Percentiles rank a stretch among this genome's conserved stretches.
Conservation (phyloP, 2,797 vertebrate genomes). For the Champsocephalus esox region DNA sequence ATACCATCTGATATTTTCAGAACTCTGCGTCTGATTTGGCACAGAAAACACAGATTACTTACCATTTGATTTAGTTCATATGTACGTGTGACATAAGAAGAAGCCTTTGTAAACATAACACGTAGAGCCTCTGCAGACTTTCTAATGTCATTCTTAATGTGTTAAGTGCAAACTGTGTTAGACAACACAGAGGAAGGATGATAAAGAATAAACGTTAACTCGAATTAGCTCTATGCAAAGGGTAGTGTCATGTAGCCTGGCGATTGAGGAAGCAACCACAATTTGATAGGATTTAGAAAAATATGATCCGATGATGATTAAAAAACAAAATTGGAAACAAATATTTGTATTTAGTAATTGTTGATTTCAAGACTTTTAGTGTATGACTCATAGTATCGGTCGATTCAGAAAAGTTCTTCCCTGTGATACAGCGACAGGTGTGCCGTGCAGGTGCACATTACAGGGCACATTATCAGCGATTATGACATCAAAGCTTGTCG, state of each 20-base stretch:
- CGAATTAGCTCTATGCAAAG: slow-evolving; percentile 29
- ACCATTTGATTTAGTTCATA: slow-evolving; percentile 7
- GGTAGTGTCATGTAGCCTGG: slow-evolving; percentile 7
- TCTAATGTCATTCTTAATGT: neutral
- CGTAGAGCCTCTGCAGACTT: neutral
- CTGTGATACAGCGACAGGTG: slow-evolving; percentile 7
- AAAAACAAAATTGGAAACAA: no score
- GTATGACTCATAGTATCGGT: neutral
- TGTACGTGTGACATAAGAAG: neutral
- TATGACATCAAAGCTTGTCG: slow-evolving; percentile 55
- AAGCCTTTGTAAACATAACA: neutral
- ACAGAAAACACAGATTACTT: slow-evolving; percentile 35
- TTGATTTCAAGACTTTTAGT: neutral
- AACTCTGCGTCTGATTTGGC: slow-evolving; percentile 89
- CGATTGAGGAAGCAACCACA: neutral
- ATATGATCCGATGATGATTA: neutral
- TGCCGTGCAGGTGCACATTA: neutral
- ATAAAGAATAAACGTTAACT: slow-evolving; percentile 48
- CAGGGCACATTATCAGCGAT: slow-evolving; percentile 18
- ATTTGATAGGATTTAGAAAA: neutral
- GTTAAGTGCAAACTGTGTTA: slow-evolving; percentile 7
- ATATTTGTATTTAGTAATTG: no score
- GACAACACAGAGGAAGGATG: slow-evolving; percentile 29
- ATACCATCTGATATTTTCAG: slow-evolving; percentile 96
- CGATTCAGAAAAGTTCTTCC: neutral